A percentile compares a stretch with the other conserved stretches of the same genome.
Conservation (phyloP, 2,888 invertebrate genomes). For the Melinaea menophilus region DNA sequence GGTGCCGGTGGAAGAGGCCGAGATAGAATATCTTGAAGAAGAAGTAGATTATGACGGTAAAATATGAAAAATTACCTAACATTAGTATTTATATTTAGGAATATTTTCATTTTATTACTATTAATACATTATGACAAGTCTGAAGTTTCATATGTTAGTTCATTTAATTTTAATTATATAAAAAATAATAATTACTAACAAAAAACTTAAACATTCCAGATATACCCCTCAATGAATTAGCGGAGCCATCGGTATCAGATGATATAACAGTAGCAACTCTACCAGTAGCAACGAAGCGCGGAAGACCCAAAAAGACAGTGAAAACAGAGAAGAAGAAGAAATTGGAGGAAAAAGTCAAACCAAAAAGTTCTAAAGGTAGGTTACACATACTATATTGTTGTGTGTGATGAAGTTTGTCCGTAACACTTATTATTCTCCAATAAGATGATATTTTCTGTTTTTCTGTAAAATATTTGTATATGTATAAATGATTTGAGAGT, state of each 20-base stretch:
- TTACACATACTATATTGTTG: constrained; percentile 3
- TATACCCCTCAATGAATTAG: constrained; percentile 35
- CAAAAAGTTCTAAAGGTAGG: constrained; percentile 61
- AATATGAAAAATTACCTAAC: too few species aligned
- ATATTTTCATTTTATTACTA: constrained; percentile 11
- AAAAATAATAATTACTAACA: background rate
- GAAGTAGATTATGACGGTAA: constrained; percentile 55
- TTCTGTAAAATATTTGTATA: too few species aligned
- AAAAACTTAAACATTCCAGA: constrained; percentile 36
- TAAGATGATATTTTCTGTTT: too few species aligned
- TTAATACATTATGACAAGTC: background rate
- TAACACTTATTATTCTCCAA: background rate
- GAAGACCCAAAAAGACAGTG: constrained; percentile 49
- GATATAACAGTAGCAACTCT: constrained; percentile 45
- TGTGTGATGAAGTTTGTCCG: constrained; percentile 13
- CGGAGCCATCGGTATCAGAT: constrained; percentile 41
- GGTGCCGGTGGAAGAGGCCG: constrained; percentile 35
- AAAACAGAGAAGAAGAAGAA: constrained; percentile 50
- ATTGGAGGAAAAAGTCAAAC: constrained; percentile 41
- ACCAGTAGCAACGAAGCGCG: constrained; percentile 50
- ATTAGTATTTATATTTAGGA: too few species aligned
- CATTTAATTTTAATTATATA: too few species aligned
- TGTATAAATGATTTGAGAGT: background rate
- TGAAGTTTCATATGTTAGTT: too few species aligned
- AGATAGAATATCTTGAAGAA: constrained; percentile 61